phyloP scores from a whole-genome alignment of 2,888 invertebrate genomes.

The Spodoptera exigua region DNA sequence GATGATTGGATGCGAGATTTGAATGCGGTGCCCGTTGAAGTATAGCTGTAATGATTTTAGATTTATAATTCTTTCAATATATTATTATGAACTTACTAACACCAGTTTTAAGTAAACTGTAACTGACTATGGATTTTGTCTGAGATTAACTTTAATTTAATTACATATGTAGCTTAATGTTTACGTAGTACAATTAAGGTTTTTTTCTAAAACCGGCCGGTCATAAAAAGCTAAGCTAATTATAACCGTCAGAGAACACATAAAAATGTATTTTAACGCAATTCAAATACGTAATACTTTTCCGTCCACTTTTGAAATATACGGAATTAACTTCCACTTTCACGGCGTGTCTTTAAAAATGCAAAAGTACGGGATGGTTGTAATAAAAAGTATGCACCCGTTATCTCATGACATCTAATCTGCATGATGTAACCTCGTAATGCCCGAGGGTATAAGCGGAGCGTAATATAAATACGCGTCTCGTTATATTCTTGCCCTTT shows the following conservation, averaged over 20 bases:
- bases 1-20: too few species aligned
- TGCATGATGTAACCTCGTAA: slow-evolving; percentile 63
- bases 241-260: background rate
- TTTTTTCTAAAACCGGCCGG: too few species aligned
- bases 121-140: too few species aligned
- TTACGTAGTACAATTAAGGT: too few species aligned
- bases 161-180: too few species aligned
- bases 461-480: slow-evolving; percentile 49
- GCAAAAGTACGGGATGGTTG: slow-evolving; percentile 44
- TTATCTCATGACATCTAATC: slow-evolving; percentile 66
- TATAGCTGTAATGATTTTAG: too few species aligned
- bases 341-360: slow-evolving; percentile 50
- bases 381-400: slow-evolving; percentile 63
- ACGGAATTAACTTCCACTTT: slow-evolving; percentile 52
- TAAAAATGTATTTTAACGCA: background rate
- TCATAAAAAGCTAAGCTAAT: slow-evolving; percentile 1
- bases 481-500: slow-evolving; percentile 31
- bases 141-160: too few species aligned
- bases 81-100: too few species aligned
- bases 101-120: too few species aligned
- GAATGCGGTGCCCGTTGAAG: too few species aligned
- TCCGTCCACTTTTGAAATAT: slow-evolving; percentile 24
- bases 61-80: too few species aligned
- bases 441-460: slow-evolving; percentile 56
- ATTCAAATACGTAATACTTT: slow-evolving; percentile 10